Conservation (phyloP, 2,797 vertebrate species). For the Silurus aristotelis region DNA sequence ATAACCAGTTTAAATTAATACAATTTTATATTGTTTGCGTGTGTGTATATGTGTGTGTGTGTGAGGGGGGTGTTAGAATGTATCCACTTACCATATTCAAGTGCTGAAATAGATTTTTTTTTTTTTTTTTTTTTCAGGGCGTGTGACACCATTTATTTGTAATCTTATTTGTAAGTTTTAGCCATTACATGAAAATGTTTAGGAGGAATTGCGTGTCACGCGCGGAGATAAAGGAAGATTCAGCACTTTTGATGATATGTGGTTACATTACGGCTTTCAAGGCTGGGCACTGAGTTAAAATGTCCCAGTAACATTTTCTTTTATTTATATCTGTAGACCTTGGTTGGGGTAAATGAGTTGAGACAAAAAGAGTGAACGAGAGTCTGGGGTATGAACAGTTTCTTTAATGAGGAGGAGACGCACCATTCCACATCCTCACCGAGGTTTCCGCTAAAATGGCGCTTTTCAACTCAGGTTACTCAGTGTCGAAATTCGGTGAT, state of each 20-base stretch:
- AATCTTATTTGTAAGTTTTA: conserved; percentile 70
- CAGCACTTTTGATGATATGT: conserved; percentile 84
- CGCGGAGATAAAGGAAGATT: conserved; percentile 77
- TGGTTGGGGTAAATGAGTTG: conserved; percentile 84
- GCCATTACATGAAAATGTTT: conserved; percentile 73
- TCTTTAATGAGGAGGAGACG: conserved; percentile 58
- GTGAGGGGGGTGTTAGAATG: not conserved
- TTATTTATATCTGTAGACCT: conserved; percentile 85
- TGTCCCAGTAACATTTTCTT: conserved; percentile 82
- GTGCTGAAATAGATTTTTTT: not conserved
- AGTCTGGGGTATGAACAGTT: conserved; percentile 40
- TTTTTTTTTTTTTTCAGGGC: not conserved
- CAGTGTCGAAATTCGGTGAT: conserved; percentile 71
- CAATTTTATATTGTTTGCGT: not conserved
- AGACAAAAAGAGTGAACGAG: conserved; percentile 71
- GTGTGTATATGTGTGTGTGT: not conserved
- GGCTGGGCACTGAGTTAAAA: conserved; percentile 77
- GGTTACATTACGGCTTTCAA: conserved; percentile 80
- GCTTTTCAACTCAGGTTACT: conserved; percentile 70
- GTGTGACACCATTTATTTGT: conserved; percentile 62
- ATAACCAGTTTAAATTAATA: not conserved
- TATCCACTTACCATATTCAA: conserved; percentile 3
- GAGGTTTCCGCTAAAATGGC: conserved; percentile 64
- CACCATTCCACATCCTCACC: conserved; percentile 75
- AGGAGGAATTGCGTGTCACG: conserved; percentile 73